These are phyloP conservation scores for Sebastes miniatus DNA, from an alignment of 2,797 vertebrate genomes.

Conservation along the genomic window DNA sequence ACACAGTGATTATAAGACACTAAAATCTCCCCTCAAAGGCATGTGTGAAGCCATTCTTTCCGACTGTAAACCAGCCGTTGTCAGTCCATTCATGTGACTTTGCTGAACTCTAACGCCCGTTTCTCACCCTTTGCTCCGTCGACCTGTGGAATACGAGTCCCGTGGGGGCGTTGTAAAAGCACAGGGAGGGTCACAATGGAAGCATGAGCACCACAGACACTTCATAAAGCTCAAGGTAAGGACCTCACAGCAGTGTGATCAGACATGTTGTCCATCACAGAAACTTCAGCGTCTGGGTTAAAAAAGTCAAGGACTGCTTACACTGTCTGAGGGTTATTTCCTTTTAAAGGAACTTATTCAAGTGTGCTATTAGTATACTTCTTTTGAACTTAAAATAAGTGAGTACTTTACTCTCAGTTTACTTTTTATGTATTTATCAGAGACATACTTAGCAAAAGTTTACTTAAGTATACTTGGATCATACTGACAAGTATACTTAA, in stretches of 20 bases:
- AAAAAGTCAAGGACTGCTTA: background rate
- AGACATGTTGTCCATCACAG: slow-evolving; percentile 23
- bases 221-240: slow-evolving; percentile 26
- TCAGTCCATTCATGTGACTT: slow-evolving; percentile 45
- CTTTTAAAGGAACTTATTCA: background rate
- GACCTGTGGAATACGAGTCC: slow-evolving; percentile 44
- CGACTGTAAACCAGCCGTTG: slow-evolving; percentile 46
- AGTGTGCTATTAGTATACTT: too few relatives aligned
- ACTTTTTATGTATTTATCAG: too few relatives aligned
- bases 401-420: accelerated
- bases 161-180: slow-evolving; percentile 43
- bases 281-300: background rate
- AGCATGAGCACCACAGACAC: slow-evolving; percentile 40
- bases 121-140: slow-evolving; percentile 41
- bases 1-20: slow-evolving; percentile 2
- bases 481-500: too few relatives aligned
- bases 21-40: slow-evolving; percentile 36
- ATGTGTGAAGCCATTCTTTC: slow-evolving; percentile 51
- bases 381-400: too few relatives aligned
- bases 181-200: background rate
- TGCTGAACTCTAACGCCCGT: slow-evolving; percentile 35
- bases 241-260: slow-evolving; percentile 34
- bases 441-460: too few relatives aligned
- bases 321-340: background rate
- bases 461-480: too few relatives aligned